These are phyloP conservation scores for Spodoptera littoralis DNA, from an alignment of 2,888 invertebrate species.

Conservation along the genomic window DNA sequence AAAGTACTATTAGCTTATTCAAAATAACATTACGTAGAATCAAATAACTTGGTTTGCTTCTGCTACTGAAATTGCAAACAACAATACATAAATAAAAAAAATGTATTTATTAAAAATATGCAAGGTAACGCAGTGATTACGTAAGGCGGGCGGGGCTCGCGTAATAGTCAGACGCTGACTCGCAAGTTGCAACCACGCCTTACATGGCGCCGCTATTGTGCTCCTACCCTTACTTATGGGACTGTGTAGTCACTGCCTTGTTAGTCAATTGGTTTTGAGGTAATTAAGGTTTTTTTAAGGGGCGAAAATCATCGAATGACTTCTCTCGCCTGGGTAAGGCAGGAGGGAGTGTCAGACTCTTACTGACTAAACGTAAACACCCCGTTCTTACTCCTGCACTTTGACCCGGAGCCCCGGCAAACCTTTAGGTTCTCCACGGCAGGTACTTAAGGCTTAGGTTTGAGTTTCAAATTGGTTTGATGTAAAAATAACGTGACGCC, in stretches of 20 bases:
- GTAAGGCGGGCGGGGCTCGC: constrained; percentile 71
- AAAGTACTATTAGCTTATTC: no score
- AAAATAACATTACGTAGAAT: constrained; percentile 7
- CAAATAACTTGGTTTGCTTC: neutral
- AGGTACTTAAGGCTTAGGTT: no score
- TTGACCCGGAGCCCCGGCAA: no score
- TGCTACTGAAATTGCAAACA: constrained; percentile 38
- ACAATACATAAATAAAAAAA: constrained; percentile 60
- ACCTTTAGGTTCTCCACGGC: no score
- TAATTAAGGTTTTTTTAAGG: no score
- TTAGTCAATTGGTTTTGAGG: neutral
- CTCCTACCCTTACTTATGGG: constrained; percentile 19
- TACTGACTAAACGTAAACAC: no score
- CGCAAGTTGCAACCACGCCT: constrained; percentile 68
- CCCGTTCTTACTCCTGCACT: no score
- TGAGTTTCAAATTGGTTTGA: no score
- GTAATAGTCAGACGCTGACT: constrained; percentile 83
- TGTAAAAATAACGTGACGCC: no score
- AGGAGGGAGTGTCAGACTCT: no score
- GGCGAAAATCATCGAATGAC: no score
- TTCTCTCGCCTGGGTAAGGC: no score
- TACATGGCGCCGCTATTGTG: constrained; percentile 54
- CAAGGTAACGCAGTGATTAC: constrained; percentile 75
- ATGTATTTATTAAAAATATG: constrained; percentile 77
- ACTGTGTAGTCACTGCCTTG: constrained; percentile 25